Evolutionary conservation across 2,888 invertebrate species (phyloP), one percentile per base, ranked within the genome.

Genomic region (Masnerella sp.): DNA sequence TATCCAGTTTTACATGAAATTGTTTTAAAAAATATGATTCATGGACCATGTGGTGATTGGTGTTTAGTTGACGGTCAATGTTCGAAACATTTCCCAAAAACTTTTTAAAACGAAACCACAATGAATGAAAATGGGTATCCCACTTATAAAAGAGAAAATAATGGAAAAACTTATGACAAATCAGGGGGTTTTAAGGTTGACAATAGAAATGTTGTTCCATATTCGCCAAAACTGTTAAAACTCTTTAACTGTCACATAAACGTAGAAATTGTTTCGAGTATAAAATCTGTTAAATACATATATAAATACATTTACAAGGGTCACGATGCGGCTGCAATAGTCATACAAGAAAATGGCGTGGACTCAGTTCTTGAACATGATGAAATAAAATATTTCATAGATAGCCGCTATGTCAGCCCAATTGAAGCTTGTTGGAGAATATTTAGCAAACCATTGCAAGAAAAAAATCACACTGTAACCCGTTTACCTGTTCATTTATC

Each of bases 21-120:
- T 18, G 80, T 88, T 1, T 78, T 52, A 17, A 77, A 76, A 47
- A 74, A 80, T 59, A 85, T 88, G 83, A 80, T 85, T 59, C 83
- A 88, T 78, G 32, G n/a, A 32, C 5, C 25, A 25, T 25, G 25
- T 7, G 25, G 25, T 25, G 4, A 4, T 25, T 32, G 32, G 32
- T 32, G 32, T 32, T 32, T 32, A n/a, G n/a, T 8, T n/a, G n/a
- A 32, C n/a, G n/a, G n/a, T 82, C 77, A 3, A 38, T 15, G 15
- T 38, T 32, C 38, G 5, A 14, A 38, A 9, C 38, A 38, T 14
- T 38, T 14, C 14, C 38, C 38, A 2, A 38, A 38, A 38, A 9
- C 2, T 3, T 38, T 14, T 38, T 15, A 38, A 14, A 5, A 11
- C 5, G 38, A 38, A 14, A 38, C 38, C 11, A 15, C 9, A 3